phyloP scores from a whole-genome alignment of 1,140 invertebrate species.

The Bombus sylvicola region DNA sequence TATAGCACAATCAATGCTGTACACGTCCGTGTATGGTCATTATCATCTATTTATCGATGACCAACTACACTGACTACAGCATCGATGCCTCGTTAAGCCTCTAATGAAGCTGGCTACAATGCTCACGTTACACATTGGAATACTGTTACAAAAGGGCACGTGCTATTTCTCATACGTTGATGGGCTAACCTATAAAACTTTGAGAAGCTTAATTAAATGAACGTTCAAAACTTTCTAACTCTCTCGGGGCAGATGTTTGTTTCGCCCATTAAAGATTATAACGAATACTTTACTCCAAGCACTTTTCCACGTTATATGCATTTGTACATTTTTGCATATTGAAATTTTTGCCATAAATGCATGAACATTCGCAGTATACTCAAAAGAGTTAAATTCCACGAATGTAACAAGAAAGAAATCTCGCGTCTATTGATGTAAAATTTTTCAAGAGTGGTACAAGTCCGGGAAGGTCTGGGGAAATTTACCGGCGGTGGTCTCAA shows the following conservation, averaged over 20 bases:
- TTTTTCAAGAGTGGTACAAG: not conserved
- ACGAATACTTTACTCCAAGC: no score
- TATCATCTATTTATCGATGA: constrained; percentile 23
- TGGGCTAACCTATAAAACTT: not conserved
- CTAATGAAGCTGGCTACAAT: constrained; percentile 4
- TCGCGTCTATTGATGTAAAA: constrained; percentile 12
- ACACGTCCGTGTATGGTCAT: not conserved
- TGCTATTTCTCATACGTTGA: not conserved
- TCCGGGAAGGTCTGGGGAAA: not conserved
- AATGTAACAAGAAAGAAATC: not conserved
- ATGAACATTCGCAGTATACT: not conserved
- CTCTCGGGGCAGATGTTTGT: no score
- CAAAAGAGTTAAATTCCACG: not conserved
- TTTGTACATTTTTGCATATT: not conserved
- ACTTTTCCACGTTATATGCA: no score
- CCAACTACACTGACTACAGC: not conserved
- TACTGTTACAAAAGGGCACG: not conserved
- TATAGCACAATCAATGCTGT: not conserved
- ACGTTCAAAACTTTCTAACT: no score
- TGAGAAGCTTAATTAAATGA: no score
- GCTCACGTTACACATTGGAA: constrained; percentile 1
- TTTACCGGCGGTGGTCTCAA: constrained; percentile 1
- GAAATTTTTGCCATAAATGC: not conserved
- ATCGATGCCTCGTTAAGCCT: constrained; percentile 4
- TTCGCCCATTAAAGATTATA: no score